Percentiles rank a stretch among this genome's conserved stretches.
These are phyloP conservation scores for Nothobranchius furzeri DNA, from an alignment of 2,113 vertebrate species.

Conservation along the genomic window DNA sequence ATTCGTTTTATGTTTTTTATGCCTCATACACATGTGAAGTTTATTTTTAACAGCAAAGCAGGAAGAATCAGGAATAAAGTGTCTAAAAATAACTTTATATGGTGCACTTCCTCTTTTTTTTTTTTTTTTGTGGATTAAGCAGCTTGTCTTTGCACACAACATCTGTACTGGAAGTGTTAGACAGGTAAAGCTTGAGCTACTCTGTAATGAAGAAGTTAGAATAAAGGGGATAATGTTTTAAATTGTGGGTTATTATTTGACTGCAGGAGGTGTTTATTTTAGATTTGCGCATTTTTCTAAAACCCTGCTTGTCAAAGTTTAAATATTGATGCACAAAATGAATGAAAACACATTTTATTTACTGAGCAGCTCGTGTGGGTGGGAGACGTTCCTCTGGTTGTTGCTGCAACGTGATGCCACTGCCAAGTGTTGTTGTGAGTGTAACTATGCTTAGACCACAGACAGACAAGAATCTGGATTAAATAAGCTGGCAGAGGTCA, in stretches of 20 bases:
- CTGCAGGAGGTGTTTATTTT: no score
- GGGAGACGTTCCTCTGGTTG: conserved; percentile 18
- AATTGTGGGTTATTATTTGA: no score
- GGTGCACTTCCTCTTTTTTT: background rate
- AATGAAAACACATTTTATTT: background rate
- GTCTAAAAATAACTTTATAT: conserved; percentile 39
- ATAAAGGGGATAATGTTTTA: no score
- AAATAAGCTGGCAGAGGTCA: background rate
- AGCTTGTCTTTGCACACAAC: background rate
- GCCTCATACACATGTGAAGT: background rate
- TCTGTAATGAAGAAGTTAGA: background rate
- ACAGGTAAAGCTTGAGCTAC: background rate
- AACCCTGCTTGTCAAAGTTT: background rate
- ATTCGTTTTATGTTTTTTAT: no score
- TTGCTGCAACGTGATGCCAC: conserved; percentile 38
- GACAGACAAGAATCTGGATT: no score
- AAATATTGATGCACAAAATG: background rate
- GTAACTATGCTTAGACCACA: background rate
- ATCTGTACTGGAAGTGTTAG: conserved; percentile 3
- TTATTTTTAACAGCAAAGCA: background rate
- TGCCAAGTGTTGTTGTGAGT: conserved; percentile 36
- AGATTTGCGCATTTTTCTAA: no score
- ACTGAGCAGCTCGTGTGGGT: background rate
- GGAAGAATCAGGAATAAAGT: conserved; percentile 7
- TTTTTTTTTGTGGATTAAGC: background rate